Conservation (phyloP, 2,113 vertebrate species). For the Balaeniceps rex region DNA sequence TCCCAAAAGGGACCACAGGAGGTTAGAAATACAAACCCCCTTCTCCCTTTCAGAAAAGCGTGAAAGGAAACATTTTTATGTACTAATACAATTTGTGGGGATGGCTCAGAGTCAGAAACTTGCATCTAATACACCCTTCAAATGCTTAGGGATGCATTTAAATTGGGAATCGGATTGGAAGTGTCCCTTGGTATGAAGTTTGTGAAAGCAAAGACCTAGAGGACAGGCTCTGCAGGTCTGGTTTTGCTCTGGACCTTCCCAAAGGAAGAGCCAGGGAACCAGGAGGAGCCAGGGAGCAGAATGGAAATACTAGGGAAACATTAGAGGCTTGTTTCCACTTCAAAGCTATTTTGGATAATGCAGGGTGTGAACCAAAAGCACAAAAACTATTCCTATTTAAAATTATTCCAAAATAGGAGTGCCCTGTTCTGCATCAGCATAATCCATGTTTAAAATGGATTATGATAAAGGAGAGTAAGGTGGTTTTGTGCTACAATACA, state of each 20-base stretch:
- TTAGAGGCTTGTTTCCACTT: constrained; percentile 50
- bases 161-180: not conserved
- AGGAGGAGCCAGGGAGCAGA: not conserved
- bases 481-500: constrained; percentile 28
- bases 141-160: not conserved
- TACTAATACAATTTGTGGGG: not conserved
- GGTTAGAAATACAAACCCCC: not conserved
- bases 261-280: not conserved
- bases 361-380: constrained; percentile 45
- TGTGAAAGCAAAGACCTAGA: not conserved
- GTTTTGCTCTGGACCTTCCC: constrained; percentile 26
- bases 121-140: not conserved
- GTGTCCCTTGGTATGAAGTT: not conserved
- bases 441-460: constrained; percentile 9
- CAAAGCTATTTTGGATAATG: constrained; percentile 36
- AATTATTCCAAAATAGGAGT: constrained; percentile 23
- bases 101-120: not conserved
- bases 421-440: constrained; percentile 18
- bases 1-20: not conserved
- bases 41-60: not conserved
- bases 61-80: not conserved
- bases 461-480: constrained; percentile 16
- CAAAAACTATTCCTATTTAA: not conserved
- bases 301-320: constrained; percentile 15
- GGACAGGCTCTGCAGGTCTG: not conserved